Evolutionary conservation across 2,113 vertebrate species (phyloP).

Genomic region (Mirza zaza): DNA sequence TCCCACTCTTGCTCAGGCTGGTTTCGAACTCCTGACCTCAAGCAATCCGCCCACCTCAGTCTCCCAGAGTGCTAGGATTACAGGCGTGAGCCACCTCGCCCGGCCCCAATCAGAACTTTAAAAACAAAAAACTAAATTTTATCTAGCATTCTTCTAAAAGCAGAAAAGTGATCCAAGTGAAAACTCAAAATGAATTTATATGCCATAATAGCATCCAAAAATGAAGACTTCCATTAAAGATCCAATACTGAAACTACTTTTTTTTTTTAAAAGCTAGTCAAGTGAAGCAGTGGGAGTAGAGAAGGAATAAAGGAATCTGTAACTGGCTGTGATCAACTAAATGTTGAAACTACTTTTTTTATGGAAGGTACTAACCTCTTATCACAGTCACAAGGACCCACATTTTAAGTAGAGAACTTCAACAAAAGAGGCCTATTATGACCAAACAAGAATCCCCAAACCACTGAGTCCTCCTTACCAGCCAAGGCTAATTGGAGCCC

Average conservation of each 20-base stretch:
- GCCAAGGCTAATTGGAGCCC: slow-evolving; percentile 96
- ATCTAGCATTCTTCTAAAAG: not conserved
- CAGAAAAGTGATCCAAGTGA: not conserved
- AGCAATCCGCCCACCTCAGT: no score
- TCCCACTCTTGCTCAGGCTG: no score
- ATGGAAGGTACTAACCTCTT: not conserved
- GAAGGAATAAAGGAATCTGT: no score
- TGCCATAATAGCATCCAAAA: not conserved
- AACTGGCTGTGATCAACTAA: no score
- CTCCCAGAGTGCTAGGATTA: no score
- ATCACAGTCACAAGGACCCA: not conserved
- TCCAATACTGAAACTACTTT: not conserved
- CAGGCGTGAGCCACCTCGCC: no score
- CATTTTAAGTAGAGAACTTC: not conserved
- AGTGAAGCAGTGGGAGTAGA: no score
- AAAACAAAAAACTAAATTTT: not conserved
- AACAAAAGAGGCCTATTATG: not conserved
- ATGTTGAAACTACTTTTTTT: not conserved
- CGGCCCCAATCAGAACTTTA: not conserved
- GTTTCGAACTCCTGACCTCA: no score
- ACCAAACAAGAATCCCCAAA: not conserved
- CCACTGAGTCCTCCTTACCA: slow-evolving; percentile 80
- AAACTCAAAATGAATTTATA: not conserved
- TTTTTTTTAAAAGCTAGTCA: not conserved
- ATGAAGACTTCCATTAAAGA: not conserved